These are phyloP conservation scores for Melanotaenia duboulayi DNA, from an alignment of 2,113 vertebrate genomes.

Conservation along the genomic window DNA sequence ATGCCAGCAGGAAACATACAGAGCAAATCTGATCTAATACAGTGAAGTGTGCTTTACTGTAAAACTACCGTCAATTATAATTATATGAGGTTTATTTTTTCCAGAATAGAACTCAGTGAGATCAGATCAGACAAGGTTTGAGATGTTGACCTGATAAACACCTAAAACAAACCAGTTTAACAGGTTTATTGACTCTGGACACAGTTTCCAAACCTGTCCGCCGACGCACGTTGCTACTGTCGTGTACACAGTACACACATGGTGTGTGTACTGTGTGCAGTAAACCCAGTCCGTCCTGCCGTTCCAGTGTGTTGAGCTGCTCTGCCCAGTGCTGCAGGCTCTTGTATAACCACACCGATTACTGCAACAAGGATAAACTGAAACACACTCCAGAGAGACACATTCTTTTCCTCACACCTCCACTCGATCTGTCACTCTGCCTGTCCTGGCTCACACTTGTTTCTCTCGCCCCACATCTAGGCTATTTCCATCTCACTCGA, in stretches of 20 bases:
- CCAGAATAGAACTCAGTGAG: too few relatives aligned
- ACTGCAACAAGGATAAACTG: slow-evolving; percentile 62
- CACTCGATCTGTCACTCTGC: slow-evolving; percentile 39
- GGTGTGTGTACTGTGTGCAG: slow-evolving; percentile 26
- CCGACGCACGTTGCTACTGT: slow-evolving; percentile 31
- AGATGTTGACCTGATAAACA: not conserved
- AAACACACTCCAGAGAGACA: slow-evolving; percentile 63
- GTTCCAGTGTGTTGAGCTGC: slow-evolving; percentile 50
- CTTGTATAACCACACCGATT: slow-evolving; percentile 68
- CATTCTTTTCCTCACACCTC: slow-evolving; percentile 27
- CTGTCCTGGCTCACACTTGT: slow-evolving; percentile 7
- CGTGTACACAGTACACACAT: slow-evolving; percentile 9
- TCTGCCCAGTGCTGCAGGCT: slow-evolving; percentile 36
- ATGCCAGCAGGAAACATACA: too few relatives aligned
- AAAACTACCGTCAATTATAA: too few relatives aligned
- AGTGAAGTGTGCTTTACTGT: too few relatives aligned
- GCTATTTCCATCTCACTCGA: slow-evolving; percentile 49
- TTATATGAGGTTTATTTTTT: too few relatives aligned
- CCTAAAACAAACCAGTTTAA: not conserved
- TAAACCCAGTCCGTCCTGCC: slow-evolving; percentile 49
- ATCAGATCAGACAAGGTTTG: too few relatives aligned
- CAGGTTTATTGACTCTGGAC: slow-evolving; percentile 12
- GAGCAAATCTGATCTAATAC: too few relatives aligned
- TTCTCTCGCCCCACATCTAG: slow-evolving; percentile 13
- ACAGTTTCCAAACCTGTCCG: slow-evolving; percentile 5